These are phyloP conservation scores for Uloborus diversus DNA, from an alignment of 1,140 invertebrate species.

Conservation along the genomic window DNA sequence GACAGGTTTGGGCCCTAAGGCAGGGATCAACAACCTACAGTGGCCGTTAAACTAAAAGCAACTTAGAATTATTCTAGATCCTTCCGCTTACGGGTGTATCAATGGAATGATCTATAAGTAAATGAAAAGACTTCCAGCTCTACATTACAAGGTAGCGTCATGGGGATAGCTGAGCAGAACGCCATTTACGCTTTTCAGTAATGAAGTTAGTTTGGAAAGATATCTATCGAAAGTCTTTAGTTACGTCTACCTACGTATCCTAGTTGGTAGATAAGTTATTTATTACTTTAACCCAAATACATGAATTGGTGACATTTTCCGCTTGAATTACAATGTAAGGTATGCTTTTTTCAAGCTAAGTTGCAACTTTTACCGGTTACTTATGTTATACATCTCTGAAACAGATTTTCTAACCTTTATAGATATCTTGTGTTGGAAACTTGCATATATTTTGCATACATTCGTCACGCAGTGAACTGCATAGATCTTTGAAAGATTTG, in stretches of 20 bases:
- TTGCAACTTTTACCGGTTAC: not conserved
- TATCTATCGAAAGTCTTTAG: not conserved
- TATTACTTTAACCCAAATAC: not conserved
- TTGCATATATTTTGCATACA: not conserved
- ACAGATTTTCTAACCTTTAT: not conserved
- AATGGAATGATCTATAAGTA: not conserved
- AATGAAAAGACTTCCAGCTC: not conserved
- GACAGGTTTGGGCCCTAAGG: slow-evolving; percentile 7
- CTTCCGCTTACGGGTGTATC: not conserved
- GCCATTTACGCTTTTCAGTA: not conserved
- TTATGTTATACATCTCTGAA: not conserved
- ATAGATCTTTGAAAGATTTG: not conserved
- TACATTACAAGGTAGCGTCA: not conserved
- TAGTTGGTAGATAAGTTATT: not conserved
- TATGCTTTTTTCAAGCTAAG: not conserved
- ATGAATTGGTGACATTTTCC: not conserved
- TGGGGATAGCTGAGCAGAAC: not conserved
- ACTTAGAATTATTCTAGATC: not conserved
- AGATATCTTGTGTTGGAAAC: not conserved
- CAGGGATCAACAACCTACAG: slow-evolving; percentile 24
- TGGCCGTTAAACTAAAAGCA: not conserved
- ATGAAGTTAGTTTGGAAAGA: not conserved
- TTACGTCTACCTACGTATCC: not conserved
- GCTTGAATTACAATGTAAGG: not conserved
- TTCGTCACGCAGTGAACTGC: not conserved